Evolutionary conservation across 2,888 invertebrate species (phyloP).

Genomic region (Slavum lentiscoides): DNA sequence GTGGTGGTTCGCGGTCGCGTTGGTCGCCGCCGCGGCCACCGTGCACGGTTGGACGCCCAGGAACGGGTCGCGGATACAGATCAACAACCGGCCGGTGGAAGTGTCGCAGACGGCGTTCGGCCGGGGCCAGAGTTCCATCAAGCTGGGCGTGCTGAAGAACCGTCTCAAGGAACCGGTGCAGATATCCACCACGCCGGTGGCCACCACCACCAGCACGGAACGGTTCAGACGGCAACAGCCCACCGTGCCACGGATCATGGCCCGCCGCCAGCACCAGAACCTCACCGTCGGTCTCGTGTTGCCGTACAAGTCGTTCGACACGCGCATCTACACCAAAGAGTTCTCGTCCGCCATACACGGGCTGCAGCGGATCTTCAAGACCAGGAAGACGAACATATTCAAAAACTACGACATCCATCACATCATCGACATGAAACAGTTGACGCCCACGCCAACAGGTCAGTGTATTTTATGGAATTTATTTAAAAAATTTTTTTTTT

Average conservation of each 20-base stretch:
- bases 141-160: conserved; percentile 52
- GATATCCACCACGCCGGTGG: conserved; percentile 45
- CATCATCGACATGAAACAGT: conserved; percentile 69
- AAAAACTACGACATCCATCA: conserved; percentile 73
- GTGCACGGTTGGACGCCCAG: conserved; percentile 48
- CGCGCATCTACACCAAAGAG: conserved; percentile 71
- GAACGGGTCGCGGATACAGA: conserved; percentile 52
- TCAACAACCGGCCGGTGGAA: conserved; percentile 48
- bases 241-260: conserved; percentile 53
- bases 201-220: conserved; percentile 43
- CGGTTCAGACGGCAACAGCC: conserved; percentile 32
- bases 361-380: conserved; percentile 64
- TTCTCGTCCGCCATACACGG: conserved; percentile 70
- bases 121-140: conserved; percentile 53
- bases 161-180: conserved; percentile 52
- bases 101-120: conserved; percentile 12
- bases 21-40: background rate
- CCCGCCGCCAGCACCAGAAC: conserved; percentile 64
- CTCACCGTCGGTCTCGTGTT: conserved; percentile 72
- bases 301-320: conserved; percentile 76
- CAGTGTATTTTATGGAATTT: no score
- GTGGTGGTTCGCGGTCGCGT: background rate
- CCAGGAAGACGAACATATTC: conserved; percentile 68
- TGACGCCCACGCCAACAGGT: conserved; percentile 78
- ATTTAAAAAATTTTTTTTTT: no score